Conservation (phyloP, 2,113 vertebrate genomes). For the human (Homo sapiens) region DNA sequence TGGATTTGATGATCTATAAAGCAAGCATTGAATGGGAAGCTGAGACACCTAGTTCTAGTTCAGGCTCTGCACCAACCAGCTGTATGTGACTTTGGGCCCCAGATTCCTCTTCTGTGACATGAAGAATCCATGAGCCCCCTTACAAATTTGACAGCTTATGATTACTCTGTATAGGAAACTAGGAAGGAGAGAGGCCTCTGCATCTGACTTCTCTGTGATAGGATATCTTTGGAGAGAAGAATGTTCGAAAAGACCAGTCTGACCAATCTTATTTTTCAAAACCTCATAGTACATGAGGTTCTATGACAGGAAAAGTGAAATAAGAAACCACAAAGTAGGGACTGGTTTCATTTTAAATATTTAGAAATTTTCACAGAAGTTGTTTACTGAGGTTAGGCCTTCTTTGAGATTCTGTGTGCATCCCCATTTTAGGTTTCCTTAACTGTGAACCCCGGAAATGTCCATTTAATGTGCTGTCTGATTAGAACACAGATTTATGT, state of each 20-base stretch:
- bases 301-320: not conserved
- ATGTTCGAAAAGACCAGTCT: not conserved
- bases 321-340: not conserved
- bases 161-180: not conserved
- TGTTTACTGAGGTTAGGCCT: not conserved
- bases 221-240: not conserved
- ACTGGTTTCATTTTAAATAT: not conserved
- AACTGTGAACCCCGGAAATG: not conserved
- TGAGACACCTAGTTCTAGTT: rapidly evolving
- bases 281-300: not conserved
- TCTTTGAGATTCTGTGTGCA: not conserved
- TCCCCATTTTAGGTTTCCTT: not conserved
- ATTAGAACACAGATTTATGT: not conserved
- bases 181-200: not conserved
- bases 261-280: not conserved
- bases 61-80: rapidly evolving
- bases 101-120: not conserved
- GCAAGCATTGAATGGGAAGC: not conserved
- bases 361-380: not conserved
- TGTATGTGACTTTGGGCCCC: not conserved
- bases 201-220: not conserved
- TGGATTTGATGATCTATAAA: rapidly evolving
- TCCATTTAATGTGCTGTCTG: not conserved
- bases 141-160: not conserved
- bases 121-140: not conserved